These are phyloP conservation scores for Sardina pilchardus DNA, from an alignment of 2,113 vertebrate species.

Conservation along the genomic window DNA sequence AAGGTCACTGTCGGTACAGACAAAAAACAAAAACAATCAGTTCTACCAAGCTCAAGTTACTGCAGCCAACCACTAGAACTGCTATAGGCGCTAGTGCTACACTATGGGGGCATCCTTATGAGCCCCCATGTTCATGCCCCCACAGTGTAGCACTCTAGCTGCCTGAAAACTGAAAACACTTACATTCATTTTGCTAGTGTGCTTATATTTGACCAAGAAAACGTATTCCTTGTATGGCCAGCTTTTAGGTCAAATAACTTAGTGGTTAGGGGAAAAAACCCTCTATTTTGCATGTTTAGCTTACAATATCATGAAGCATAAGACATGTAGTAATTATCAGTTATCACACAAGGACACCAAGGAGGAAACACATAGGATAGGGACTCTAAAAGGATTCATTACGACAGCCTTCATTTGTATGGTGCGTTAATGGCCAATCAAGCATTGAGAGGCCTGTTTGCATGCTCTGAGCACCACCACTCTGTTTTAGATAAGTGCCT, in stretches of 20 bases:
- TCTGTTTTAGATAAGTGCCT: neutral
- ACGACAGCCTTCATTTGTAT: neutral
- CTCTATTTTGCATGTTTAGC: neutral
- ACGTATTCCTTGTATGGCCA: neutral
- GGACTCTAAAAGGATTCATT: neutral
- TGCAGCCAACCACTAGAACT: too few species aligned
- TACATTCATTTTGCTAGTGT: neutral
- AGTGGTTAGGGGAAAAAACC: neutral
- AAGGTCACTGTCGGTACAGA: too few species aligned
- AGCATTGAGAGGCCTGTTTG: neutral
- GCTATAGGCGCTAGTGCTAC: too few species aligned
- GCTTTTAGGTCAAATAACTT: neutral
- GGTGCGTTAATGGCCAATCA: neutral
- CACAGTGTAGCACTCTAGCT: neutral
- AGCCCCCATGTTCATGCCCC: too few species aligned
- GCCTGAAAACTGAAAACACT: neutral
- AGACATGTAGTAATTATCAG: neutral
- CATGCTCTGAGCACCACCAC: neutral
- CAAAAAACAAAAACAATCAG: too few species aligned
- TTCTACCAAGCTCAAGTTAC: too few species aligned
- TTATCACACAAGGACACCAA: neutral
- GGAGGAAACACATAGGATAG: neutral
- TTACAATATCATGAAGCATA: neutral
- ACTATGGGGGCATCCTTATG: too few species aligned
- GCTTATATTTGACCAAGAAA: neutral